Conservation (phyloP, 2,113 vertebrate genomes). For the Nesoenas mayeri region DNA sequence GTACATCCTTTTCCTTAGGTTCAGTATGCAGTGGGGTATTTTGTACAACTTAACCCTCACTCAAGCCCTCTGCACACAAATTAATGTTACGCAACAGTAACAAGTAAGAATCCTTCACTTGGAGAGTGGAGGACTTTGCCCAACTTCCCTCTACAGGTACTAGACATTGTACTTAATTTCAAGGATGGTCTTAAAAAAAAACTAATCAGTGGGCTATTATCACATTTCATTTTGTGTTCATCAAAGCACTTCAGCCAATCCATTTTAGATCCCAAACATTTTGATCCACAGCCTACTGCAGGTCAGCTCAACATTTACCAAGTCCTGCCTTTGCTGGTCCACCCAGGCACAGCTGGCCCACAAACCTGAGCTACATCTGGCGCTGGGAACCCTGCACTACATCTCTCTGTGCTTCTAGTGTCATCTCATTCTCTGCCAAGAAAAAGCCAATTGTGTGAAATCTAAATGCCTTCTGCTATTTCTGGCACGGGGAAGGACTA, state of each 20-base stretch:
- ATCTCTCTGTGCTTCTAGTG: background rate
- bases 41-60: background rate
- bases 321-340: background rate
- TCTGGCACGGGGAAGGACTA: background rate
- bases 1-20: background rate
- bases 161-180: background rate
- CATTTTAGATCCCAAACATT: background rate
- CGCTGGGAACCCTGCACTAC: accelerated
- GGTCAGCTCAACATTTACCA: background rate
- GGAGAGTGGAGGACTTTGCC: background rate
- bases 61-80: background rate
- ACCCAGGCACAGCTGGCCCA: background rate
- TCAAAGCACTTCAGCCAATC: background rate
- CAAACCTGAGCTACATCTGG: background rate
- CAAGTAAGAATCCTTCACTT: background rate
- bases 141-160: background rate
- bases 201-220: background rate
- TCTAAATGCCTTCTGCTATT: conserved; percentile 26
- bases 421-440: conserved; percentile 2
- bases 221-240: background rate
- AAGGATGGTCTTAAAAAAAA: background rate
- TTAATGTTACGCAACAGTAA: background rate
- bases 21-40: background rate
- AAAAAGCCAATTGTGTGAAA: conserved; percentile 11
- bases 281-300: background rate